A percentile compares a stretch with the other conserved stretches of the same genome.
Evolutionary conservation across 2,113 vertebrate species (phyloP).

Genomic region (Corythornis vintsioides): DNA sequence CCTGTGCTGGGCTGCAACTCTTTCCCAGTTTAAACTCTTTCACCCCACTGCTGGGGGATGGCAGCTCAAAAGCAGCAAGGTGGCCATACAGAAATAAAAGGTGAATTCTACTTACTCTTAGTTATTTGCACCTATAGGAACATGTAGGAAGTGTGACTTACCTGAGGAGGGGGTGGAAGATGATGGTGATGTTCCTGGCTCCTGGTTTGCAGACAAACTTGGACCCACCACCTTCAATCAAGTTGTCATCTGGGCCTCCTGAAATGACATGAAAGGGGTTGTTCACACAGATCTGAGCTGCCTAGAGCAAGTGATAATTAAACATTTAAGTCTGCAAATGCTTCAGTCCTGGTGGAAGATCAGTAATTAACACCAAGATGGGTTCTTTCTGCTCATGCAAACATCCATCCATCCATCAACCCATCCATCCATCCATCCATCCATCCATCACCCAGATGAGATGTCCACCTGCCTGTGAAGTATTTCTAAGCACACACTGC

Average conservation of each 20-base stretch:
- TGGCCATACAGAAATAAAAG: neutral
- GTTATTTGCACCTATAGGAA: neutral
- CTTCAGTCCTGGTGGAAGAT: neutral
- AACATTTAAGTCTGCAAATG: neutral
- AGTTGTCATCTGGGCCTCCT: constrained; percentile 97
- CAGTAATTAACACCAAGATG: neutral
- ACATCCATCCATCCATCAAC: fast-evolving
- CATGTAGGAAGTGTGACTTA: constrained; percentile 56
- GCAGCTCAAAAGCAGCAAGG: neutral
- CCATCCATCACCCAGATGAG: neutral
- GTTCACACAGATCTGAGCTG: neutral
- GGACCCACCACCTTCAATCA: constrained; percentile 96
- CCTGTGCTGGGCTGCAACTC: neutral
- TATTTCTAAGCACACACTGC: neutral
- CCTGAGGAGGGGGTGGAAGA: constrained; percentile 97
- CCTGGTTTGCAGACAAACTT: constrained; percentile 98
- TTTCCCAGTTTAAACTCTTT: neutral
- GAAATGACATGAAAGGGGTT: neutral
- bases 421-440: fast-evolving
- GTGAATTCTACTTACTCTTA: neutral
- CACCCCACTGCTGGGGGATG: neutral
- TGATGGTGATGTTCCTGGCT: constrained; percentile 95
- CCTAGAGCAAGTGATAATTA: neutral
- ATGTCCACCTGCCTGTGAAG: fast-evolving
- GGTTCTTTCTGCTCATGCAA: neutral